These are phyloP conservation scores for Drosophila sturtevanti DNA, from an alignment of 1,140 invertebrate genomes.

Conservation along the genomic window DNA sequence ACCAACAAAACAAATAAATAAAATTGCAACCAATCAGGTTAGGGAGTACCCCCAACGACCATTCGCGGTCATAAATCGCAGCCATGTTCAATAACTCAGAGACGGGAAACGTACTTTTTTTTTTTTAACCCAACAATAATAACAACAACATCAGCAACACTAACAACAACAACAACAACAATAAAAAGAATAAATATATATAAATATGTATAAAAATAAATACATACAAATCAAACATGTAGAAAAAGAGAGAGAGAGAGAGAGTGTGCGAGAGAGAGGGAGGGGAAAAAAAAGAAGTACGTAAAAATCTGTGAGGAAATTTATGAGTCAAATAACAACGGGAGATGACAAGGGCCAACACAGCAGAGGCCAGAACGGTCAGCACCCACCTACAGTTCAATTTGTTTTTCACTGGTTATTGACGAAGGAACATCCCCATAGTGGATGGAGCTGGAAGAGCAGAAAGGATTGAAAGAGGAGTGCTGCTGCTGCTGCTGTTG, in stretches of 20 bases:
- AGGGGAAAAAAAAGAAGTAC: conserved; percentile 40
- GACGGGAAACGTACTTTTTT: conserved; percentile 33
- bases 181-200: conserved; percentile 13
- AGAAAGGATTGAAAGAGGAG: background rate
- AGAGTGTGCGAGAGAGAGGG: too few species aligned
- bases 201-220: conserved; percentile 7
- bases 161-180: conserved; percentile 15
- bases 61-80: conserved; percentile 68
- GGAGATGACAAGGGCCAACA: conserved; percentile 77
- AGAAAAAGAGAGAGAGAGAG: background rate
- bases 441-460: background rate
- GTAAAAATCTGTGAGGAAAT: conserved; percentile 76
- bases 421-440: background rate
- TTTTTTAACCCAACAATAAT: background rate
- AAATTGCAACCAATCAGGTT: conserved; percentile 74
- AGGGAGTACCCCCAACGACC: conserved; percentile 20
- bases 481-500: background rate
- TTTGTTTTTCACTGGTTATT: conserved; percentile 69
- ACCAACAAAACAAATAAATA: conserved; percentile 62
- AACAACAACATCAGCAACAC: conserved; percentile 10
- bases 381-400: conserved; percentile 77
- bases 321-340: conserved; percentile 80
- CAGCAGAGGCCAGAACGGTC: conserved; percentile 69
- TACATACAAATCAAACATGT: conserved; percentile 43
- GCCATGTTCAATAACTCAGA: conserved; percentile 68